Evolutionary conservation across 2,113 vertebrate genomes (phyloP).

Genomic region (Ciconia maguari): DNA sequence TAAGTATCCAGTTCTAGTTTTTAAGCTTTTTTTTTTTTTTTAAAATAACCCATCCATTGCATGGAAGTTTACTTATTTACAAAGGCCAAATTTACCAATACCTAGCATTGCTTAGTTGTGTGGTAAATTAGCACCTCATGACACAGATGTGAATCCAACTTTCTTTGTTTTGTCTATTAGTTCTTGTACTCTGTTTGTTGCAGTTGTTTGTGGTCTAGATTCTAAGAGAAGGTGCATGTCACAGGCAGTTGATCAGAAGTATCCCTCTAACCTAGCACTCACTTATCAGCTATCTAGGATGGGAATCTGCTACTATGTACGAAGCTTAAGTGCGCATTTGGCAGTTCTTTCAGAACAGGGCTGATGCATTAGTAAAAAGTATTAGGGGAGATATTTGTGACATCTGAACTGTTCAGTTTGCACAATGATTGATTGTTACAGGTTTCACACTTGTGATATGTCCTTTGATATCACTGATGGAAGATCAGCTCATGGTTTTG

Average conservation of each 20-base stretch:
- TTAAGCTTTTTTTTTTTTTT: not conserved
- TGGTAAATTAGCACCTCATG: not conserved
- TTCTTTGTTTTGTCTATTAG: not conserved
- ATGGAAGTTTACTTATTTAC: not conserved
- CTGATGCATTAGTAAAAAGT: not conserved
- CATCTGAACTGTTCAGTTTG: not conserved
- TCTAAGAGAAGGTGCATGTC: not conserved
- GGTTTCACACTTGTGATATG: conserved; percentile 93
- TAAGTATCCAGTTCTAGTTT: not conserved
- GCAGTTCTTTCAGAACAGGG: not conserved
- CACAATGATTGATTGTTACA: conserved; percentile 45
- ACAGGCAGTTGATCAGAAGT: not conserved
- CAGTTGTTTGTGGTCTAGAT: not conserved
- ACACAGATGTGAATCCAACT: not conserved
- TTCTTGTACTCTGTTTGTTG: not conserved
- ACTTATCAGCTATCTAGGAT: not conserved
- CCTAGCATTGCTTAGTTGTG: not conserved
- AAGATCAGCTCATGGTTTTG: conserved; percentile 95
- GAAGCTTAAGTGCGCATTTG: not conserved
- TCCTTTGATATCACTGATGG: conserved; percentile 95
- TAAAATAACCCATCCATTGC: not conserved
- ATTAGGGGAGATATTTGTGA: not conserved
- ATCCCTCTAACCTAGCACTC: not conserved
- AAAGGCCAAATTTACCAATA: not conserved
- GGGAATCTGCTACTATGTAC: not conserved